These are phyloP conservation scores for Heliconius sara DNA, from an alignment of 2,888 invertebrate species.

Conservation along the genomic window DNA sequence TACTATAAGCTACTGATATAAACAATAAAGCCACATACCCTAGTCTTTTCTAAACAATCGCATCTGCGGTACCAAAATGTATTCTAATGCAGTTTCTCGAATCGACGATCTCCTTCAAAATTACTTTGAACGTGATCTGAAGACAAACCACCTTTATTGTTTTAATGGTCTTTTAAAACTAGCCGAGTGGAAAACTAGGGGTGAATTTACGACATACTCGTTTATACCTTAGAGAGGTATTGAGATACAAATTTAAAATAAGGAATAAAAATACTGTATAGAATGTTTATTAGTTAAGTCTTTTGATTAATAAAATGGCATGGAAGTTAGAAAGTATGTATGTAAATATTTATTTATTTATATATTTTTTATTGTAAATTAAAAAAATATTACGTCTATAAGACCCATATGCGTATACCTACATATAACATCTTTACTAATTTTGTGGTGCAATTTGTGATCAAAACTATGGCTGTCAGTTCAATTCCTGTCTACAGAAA, in stretches of 20 bases:
- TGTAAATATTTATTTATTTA: neutral
- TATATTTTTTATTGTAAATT: too few species aligned
- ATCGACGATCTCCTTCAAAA: slow-evolving; percentile 65
- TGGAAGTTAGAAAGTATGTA: neutral
- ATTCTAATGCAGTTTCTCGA: slow-evolving; percentile 58
- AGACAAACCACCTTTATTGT: slow-evolving; percentile 64
- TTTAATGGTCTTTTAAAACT: slow-evolving; percentile 65
- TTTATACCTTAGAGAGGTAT: slow-evolving; percentile 39
- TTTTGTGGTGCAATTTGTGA: too few species aligned
- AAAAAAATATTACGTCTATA: too few species aligned
- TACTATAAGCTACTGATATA: neutral
- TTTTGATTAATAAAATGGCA: too few species aligned
- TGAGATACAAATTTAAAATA: slow-evolving; percentile 21
- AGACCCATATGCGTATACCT: too few species aligned
- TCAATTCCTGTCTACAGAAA: too few species aligned
- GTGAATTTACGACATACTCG: slow-evolving; percentile 42
- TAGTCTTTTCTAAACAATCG: slow-evolving; percentile 27
- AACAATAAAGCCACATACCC: neutral
- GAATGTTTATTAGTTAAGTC: neutral
- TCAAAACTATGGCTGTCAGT: too few species aligned
- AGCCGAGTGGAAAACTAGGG: slow-evolving; percentile 55
- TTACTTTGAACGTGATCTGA: slow-evolving; percentile 72
- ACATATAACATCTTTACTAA: too few species aligned
- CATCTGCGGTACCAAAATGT: slow-evolving; percentile 62
- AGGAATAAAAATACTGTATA: neutral